Percentiles rank a stretch among this genome's conserved stretches.
Evolutionary conservation across 35 echinoderm and acorn worm genomes (phyloP).

Genomic region (Lytechinus variegatus): DNA sequence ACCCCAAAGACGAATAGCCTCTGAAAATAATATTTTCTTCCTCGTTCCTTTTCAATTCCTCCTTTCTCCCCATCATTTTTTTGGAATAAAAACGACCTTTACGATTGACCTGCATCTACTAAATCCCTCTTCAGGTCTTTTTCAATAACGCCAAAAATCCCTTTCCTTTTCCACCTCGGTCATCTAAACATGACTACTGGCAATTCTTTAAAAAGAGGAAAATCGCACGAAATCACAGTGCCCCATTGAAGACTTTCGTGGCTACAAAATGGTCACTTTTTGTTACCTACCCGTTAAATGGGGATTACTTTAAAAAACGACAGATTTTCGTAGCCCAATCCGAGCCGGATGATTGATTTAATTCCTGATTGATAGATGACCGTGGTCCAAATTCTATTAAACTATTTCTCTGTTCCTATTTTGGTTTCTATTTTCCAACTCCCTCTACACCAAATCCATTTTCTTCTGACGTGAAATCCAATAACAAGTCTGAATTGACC

Average conservation of each 20-base stretch:
- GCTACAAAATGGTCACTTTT: not conserved
- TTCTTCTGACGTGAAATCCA: not conserved
- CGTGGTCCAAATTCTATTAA: not conserved
- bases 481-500: conserved; percentile 3
- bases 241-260: not conserved
- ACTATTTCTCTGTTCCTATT: not conserved
- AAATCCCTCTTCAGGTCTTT: conserved; percentile 11
- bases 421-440: not conserved
- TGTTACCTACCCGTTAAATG: not conserved
- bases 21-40: not conserved
- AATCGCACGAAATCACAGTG: not conserved
- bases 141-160: not conserved
- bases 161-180: not conserved
- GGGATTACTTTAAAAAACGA: conserved; percentile 2
- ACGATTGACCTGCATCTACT: not conserved
- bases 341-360: not conserved
- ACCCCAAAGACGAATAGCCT: not conserved
- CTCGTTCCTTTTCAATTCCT: not conserved
- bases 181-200: not conserved
- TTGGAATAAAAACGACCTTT: not conserved
- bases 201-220: not conserved
- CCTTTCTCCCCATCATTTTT: not conserved
- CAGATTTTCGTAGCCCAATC: not conserved
- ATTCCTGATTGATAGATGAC: not conserved
- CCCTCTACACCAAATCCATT: not conserved